Evolutionary conservation across 2,113 vertebrate species (phyloP).

Genomic region (Antechinus flavipes): DNA sequence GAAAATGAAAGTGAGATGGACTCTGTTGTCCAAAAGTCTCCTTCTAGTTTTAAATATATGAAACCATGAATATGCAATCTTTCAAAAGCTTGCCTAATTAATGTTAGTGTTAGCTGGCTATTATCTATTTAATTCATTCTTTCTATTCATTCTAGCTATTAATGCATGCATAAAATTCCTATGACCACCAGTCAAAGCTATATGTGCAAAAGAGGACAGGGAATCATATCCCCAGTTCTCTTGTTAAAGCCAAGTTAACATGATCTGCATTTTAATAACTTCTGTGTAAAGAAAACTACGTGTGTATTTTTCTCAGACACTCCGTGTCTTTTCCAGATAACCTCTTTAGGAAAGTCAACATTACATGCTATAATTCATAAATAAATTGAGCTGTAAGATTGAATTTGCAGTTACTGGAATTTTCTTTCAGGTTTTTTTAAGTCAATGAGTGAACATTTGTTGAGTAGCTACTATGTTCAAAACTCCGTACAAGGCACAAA

Average conservation of each 20-base stretch:
- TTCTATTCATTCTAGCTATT: neutral
- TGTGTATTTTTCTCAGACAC: neutral
- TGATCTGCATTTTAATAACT: constrained; percentile 28
- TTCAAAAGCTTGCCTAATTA: neutral
- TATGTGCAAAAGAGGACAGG: neutral
- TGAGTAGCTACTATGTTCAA: constrained; percentile 11
- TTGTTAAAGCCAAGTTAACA: constrained; percentile 32
- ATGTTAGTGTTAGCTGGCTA: neutral
- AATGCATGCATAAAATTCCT: neutral
- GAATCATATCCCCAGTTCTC: neutral
- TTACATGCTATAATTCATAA: constrained; percentile 41
- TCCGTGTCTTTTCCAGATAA: constrained; percentile 25
- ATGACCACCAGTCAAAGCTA: constrained; percentile 29
- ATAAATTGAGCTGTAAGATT: constrained; percentile 10
- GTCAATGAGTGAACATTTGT: neutral
- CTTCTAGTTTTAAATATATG: neutral
- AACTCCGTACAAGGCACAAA: constrained; percentile 28
- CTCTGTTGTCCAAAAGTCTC: neutral
- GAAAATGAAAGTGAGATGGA: neutral
- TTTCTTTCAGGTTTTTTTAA: neutral
- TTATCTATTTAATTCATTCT: neutral
- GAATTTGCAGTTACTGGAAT: neutral
- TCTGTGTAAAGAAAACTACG: constrained; percentile 24
- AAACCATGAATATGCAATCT: neutral
- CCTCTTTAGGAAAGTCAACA: constrained; percentile 5